phyloP scores from a whole-genome alignment of 2,113 vertebrate genomes.

The Syrrhaptes paradoxus region DNA sequence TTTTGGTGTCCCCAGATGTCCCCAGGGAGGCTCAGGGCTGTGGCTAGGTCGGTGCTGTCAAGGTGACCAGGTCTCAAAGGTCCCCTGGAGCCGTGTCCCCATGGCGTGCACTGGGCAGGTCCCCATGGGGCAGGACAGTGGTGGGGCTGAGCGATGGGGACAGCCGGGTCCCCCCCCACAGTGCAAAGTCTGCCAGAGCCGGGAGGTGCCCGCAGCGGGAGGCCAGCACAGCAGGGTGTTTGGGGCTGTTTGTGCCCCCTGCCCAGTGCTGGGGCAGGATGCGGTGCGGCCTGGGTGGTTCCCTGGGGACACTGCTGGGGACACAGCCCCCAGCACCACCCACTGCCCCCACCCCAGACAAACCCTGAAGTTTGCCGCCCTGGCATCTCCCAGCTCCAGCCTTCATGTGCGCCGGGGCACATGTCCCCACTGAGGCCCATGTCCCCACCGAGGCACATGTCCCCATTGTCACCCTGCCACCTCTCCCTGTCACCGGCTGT shows the following conservation, averaged over 20 bases:
- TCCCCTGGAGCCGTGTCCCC: rapidly evolving
- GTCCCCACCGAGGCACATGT: rapidly evolving
- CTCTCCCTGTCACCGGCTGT: not conserved
- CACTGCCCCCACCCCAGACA: not conserved
- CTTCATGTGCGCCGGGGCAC: not conserved
- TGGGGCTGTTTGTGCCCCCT: not conserved
- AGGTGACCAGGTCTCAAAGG: rapidly evolving
- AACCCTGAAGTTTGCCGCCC: not conserved
- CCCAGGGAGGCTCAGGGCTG: not conserved
- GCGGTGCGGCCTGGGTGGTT: not conserved
- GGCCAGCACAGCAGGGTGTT: not conserved
- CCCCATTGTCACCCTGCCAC: not conserved
- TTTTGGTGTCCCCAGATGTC: not conserved
- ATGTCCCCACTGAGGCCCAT: rapidly evolving
- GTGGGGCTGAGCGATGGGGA: not conserved
- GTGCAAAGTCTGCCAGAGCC: not conserved
- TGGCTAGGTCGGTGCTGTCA: not conserved
- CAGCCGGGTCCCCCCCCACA: rapidly evolving
- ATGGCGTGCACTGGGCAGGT: rapidly evolving
- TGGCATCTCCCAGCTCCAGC: not conserved
- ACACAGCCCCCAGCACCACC: no score
- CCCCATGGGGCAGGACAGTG: not conserved
- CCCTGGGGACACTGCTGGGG: rapidly evolving
- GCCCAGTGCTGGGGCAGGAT: not conserved
- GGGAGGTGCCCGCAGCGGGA: rapidly evolving